Evolutionary conservation across 1,140 invertebrate genomes (phyloP).

Genomic region (Mactra quadrangularis): DNA sequence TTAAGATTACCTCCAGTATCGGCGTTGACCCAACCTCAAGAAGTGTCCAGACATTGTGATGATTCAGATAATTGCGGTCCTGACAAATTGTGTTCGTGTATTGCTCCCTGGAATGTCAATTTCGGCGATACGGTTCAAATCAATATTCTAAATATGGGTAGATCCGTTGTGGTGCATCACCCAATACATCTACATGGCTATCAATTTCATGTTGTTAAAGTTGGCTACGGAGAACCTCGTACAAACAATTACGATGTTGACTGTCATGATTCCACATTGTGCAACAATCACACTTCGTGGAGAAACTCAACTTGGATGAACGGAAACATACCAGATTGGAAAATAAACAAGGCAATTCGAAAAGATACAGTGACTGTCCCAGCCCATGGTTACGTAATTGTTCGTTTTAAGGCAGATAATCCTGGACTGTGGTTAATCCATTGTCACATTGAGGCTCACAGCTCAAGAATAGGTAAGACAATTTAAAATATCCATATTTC

Average conservation of each 20-base stretch:
- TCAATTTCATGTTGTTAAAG: slow-evolving; percentile 88
- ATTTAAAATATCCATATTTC: no score
- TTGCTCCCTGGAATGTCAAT: slow-evolving; percentile 22
- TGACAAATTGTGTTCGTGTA: slow-evolving; percentile 51
- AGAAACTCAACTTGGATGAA: slow-evolving; percentile 61
- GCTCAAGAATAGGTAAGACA: slow-evolving; percentile 1
- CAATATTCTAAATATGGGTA: slow-evolving; percentile 83
- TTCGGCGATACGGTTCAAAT: slow-evolving; percentile 56
- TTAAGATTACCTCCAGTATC: slow-evolving; percentile 57
- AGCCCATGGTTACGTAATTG: slow-evolving; percentile 87
- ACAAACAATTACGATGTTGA: slow-evolving; percentile 60
- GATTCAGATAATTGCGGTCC: slow-evolving; percentile 38
- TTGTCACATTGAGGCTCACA: slow-evolving; percentile 69
- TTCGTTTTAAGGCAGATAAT: slow-evolving; percentile 90
- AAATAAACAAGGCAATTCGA: slow-evolving; percentile 85
- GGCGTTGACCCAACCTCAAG: slow-evolving; percentile 61
- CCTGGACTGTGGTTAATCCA: slow-evolving; percentile 83
- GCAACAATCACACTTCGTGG: slow-evolving; percentile 64
- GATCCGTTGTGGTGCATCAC: slow-evolving; percentile 85
- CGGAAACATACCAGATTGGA: slow-evolving; percentile 63
- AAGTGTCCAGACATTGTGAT: slow-evolving; percentile 34
- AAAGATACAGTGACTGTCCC: slow-evolving; percentile 90
- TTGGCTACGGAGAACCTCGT: slow-evolving; percentile 79
- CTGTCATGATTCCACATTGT: slow-evolving; percentile 45
- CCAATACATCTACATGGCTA: slow-evolving; percentile 91